Evolutionary conservation across 2,888 invertebrate species (phyloP).

Genomic region (Dicycla oo): DNA sequence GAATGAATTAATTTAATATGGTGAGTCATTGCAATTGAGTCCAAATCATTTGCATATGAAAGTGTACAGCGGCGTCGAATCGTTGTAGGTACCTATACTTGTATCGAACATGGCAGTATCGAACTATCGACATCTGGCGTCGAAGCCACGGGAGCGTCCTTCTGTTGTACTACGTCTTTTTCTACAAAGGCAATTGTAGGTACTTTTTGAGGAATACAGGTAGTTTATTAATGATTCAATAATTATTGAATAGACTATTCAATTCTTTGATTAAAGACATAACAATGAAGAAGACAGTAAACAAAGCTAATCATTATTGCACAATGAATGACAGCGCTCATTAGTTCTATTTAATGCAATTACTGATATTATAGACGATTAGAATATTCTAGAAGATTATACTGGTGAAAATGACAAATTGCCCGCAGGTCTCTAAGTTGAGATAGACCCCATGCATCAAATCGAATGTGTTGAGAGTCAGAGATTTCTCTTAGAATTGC

Average conservation of each 20-base stretch:
- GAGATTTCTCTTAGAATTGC: conserved; percentile 62
- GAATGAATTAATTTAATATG: conserved; percentile 16
- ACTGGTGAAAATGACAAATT: conserved; percentile 53
- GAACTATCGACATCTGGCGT: conserved; percentile 72
- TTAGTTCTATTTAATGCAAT: conserved; percentile 35
- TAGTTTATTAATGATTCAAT: conserved; percentile 28
- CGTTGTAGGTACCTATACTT: conserved; percentile 58
- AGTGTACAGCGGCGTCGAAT: conserved; percentile 73
- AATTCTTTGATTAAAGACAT: conserved; percentile 30
- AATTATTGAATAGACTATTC: conserved; percentile 12
- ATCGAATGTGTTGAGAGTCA: conserved; percentile 52
- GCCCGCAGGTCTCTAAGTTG: conserved; percentile 51
- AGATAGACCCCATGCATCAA: conserved; percentile 55
- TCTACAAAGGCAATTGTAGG: conserved; percentile 64
- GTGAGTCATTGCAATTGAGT: conserved; percentile 58
- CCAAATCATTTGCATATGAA: conserved; percentile 75
- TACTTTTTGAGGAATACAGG: conserved; percentile 5
- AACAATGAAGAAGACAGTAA: conserved; percentile 37
- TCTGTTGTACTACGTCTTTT: conserved; percentile 63
- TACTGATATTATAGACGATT: conserved; percentile 39
- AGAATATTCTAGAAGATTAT: conserved; percentile 32
- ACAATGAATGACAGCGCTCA: conserved; percentile 31
- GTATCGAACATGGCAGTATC: conserved; percentile 67
- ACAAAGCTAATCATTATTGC: conserved; percentile 26
- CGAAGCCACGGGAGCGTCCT: conserved; percentile 72